phyloP scores from a whole-genome alignment of 2,888 invertebrate genomes.

The Yponomeuta evonymella region DNA sequence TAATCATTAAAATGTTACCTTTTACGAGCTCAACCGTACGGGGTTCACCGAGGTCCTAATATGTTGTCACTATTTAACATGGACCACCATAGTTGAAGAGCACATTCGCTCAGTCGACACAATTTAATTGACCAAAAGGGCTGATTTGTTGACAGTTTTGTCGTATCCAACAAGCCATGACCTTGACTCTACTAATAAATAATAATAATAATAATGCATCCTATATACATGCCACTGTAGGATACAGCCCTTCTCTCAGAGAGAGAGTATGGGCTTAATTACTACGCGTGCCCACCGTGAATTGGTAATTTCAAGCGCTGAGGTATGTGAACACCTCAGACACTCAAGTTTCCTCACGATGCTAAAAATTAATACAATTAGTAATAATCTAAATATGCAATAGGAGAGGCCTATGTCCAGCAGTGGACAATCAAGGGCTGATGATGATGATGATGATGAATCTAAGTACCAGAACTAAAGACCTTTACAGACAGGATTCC shows the following conservation, averaged over 20 bases:
- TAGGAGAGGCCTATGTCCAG: no score
- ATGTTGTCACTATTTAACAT: constrained; percentile 29
- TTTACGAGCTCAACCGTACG: constrained; percentile 37
- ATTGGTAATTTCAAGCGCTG: no score
- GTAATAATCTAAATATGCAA: no score
- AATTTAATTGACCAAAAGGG: constrained; percentile 54
- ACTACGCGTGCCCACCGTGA: no score
- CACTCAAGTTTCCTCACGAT: no score
- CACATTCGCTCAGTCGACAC: constrained; percentile 70
- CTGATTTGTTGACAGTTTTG: constrained; percentile 32
- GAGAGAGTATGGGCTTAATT: no score
- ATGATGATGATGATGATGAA: neutral
- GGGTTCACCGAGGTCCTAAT: constrained; percentile 30
- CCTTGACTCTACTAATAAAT: neutral
- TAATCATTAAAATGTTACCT: constrained; percentile 46
- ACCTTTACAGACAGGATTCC: neutral
- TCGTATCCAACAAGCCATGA: constrained; percentile 20
- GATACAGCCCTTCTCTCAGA: no score
- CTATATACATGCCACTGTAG: no score
- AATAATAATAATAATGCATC: no score
- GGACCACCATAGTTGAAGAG: constrained; percentile 52
- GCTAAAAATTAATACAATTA: no score
- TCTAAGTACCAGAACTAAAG: neutral
- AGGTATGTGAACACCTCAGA: no score
- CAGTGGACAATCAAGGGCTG: no score